phyloP scores from a whole-genome alignment of 2,888 invertebrate genomes.

The Hyposoter didymator region DNA sequence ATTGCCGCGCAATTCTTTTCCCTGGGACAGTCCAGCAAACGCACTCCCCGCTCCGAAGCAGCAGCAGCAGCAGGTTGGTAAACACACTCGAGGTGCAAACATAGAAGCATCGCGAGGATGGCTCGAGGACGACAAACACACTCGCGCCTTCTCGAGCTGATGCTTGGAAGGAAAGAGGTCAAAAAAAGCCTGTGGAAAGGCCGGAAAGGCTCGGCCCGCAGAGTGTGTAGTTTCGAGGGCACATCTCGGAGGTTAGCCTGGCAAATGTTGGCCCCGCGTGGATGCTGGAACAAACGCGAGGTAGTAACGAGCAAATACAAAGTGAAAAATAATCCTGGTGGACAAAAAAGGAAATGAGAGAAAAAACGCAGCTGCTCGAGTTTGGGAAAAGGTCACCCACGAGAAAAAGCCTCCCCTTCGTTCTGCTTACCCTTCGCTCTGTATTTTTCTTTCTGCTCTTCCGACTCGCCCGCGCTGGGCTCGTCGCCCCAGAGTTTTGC shows the following conservation, averaged over 20 bases:
- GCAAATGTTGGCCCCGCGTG: conserved; percentile 3
- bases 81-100: conserved; percentile 29
- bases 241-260: conserved; percentile 4
- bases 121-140: conserved; percentile 62
- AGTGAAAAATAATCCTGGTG: conserved; percentile 58
- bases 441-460: not conserved
- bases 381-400: conserved; percentile 65
- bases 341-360: conserved; percentile 16
- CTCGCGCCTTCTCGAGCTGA: conserved; percentile 21
- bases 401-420: not conserved
- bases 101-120: conserved; percentile 43
- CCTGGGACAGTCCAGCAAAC: conserved; percentile 36
- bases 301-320: conserved; percentile 61
- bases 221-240: conserved; percentile 48
- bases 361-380: conserved; percentile 51
- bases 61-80: conserved; percentile 26
- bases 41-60: too few relatives aligned
- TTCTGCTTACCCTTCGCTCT: not conserved
- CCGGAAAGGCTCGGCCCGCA: conserved; percentile 30
- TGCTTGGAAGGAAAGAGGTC: conserved; percentile 51
- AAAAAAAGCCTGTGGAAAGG: conserved; percentile 53
- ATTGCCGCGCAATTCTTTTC: not conserved
- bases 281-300: conserved; percentile 27
- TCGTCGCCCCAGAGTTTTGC: conserved; percentile 6
- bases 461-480: not conserved